Base-by-base conservation (phyloP, 2,113 vertebrate genomes). In the Salvelinus namaycush region DNA sequence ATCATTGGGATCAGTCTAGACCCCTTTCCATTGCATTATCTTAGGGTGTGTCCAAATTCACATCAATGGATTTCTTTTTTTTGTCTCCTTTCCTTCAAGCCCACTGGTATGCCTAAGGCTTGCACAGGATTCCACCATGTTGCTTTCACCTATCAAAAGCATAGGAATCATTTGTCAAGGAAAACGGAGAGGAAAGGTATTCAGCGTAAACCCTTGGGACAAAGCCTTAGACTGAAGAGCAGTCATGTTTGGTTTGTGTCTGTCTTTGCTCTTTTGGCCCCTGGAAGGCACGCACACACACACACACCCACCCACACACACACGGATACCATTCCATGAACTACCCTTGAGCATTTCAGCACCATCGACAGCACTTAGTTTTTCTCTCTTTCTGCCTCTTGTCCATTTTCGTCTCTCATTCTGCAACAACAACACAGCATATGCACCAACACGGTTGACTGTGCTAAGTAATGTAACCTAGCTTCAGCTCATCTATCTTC, bases 191-290 rank as follows among this genome's bases (percentile, higher is more conserved):
- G n/a, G 29, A 69, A 4, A 26, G 34, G 27, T 68, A 59, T 65
- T 39, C 2, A 60, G 71, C 24, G 51, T 18, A 26, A 26, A 65
- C 4, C 26, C 14, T 20, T 18, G 18, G 18, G 54, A 57, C 54
- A 14, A 5, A 57, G 54, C 5, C 57, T 74, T 60, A 2, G 5
- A 67, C 34, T 9, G 0, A 29, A 72, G 49, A 27, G 48, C 39
- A 49, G 76, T 79, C 77, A 68, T 49, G 73, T 78, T 74, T 24
- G 8, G 16, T 73, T 78, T 39, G 34, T 39, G 34, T 83, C 78
- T 65, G 26, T 51, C n/a, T 54, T 71, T 68, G 67, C 14, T 71
- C 44, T 51, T 71, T 54, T 71, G 49, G 48, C 48, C 70, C 27
- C 24, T 13, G 22, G 13, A 18, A 64, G 8, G n/a, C 22, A 11